Base-by-base conservation (phyloP, 2,888 invertebrate genomes). In the Tetropium fuscum region DNA sequence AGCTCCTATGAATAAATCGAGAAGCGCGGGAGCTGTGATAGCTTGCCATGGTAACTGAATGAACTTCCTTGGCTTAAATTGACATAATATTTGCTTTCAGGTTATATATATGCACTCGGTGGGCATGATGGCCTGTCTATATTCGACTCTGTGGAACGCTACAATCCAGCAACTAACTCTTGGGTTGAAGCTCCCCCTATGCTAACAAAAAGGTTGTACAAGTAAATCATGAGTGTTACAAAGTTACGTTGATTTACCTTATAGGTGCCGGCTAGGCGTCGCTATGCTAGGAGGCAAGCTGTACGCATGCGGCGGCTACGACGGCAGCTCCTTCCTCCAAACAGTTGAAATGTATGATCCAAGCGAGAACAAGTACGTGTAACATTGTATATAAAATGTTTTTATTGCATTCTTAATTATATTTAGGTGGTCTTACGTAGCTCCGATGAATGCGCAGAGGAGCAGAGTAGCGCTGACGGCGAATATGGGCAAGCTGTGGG, bases 101-200 rank as follows among this genome's bases (percentile, higher is more conserved):
- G 91, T 25, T 90, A 87, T 73, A 88, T 94, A 53, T 93, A 91
- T 78, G 92, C 92, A 0, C 83, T 94, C 34, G 95, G 95, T 10
- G 95, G 95, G 0, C 95, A 95, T 77, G 94, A 95, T 82, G 94
- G 95, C 0, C 82, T 94, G 10, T 92, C 92, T 3, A 95, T 94
- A 71, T 94, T 93, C 79, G 92, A 93, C 81, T 92, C 92, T 1
- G 93, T 94, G 1, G 94, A 95, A 81, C 84, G 90, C 48, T 94
- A 90, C 76, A 91, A 93, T 82, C 90, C 91, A 0, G 85, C 87
- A 41, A 87, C 87, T 13, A 89, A 90, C 68, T 83, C 84, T 11
- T 95, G 94, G 94, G 84, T 85, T 0, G 85, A 87, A 69, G 90
- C 92, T 40, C 87, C 89, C 18, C 87, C 93, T 0, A 95, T 95